A percentile compares a stretch with the other conserved stretches of the same genome.
Evolutionary conservation across 2,888 invertebrate genomes (phyloP).

Genomic region (Athalia rosae): DNA sequence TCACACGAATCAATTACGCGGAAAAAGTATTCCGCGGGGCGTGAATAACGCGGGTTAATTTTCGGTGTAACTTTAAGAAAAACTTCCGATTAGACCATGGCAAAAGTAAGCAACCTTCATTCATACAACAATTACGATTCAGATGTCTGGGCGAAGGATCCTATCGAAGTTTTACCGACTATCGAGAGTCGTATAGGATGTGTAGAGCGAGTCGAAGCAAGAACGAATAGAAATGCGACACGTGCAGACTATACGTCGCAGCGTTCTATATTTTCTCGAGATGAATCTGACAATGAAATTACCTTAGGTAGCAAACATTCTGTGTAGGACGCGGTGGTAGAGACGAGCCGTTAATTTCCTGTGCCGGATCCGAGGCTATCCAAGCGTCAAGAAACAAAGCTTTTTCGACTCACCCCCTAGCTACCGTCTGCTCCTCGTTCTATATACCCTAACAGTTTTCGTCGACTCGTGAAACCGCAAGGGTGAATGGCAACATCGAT

Average conservation of each 20-base stretch:
- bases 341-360: constrained; percentile 61
- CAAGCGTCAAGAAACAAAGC: constrained; percentile 48
- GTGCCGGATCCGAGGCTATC: constrained; percentile 54
- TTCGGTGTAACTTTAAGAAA: too few relatives aligned
- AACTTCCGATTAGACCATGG: too few relatives aligned
- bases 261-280: background rate
- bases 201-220: too few relatives aligned
- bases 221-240: background rate
- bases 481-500: too few relatives aligned
- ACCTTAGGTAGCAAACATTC: constrained; percentile 56
- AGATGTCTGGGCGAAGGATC: too few relatives aligned
- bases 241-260: background rate
- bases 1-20: too few relatives aligned
- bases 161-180: background rate
- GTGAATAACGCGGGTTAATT: too few relatives aligned
- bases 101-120: too few relatives aligned
- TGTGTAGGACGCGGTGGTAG: constrained; percentile 47
- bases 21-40: too few relatives aligned
- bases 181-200: background rate
- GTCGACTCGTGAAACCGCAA: background rate
- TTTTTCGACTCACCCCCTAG: constrained; percentile 20
- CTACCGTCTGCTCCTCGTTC: constrained; percentile 10
- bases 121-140: too few relatives aligned
- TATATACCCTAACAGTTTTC: background rate
- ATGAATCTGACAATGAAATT: constrained; percentile 56